Evolutionary conservation across 2,113 vertebrate species (phyloP), one percentile per base, ranked within the genome.

Genomic region (Notarius quadriscutis): DNA sequence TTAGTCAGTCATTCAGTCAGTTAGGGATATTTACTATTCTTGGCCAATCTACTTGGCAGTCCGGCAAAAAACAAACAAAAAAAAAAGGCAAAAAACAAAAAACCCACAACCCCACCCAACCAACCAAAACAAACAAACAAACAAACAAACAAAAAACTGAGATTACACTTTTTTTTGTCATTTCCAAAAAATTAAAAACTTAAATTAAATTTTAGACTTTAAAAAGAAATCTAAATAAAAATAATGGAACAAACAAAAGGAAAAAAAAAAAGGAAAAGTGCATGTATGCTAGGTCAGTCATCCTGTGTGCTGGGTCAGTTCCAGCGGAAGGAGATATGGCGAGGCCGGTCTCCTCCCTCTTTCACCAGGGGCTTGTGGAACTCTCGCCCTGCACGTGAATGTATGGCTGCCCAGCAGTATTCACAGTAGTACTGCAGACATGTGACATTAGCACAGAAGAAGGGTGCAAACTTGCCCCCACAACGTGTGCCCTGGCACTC

Each of bases 341-440:
- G 96, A 15, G 98, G 98, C 91, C 98, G 97, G 94, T 99, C 98
- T 72, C 98, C 98, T 86, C 98, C 98, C 95, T 99, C 98, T 94
- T 99, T 99, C 94, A 99, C 98, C 94, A 99, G 96, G 91, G 98
- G 98, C 95, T 99, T 99, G 95, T 99, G 98, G 95, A 99, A 99
- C 92, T 99, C 98, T 75, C 98, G 96, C 93, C 98, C 98, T 34
- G 98, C 98, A 0, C 98, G 96, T 89, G 98, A 99, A 91, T 99
- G 98, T 93, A 99, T 99, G 94, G 98, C 98, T 91, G 98, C 98
- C 98, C 98, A 99, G 96, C 98, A 99, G 95, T 99, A 99, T 97
- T 99, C 98, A 94, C 98, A 99, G 97, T 99, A 99, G 96, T 99
- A 99, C 97, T 99, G 98, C 95, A 99, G 97, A 96, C 98, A 99